Base-by-base conservation (phyloP, 2,113 vertebrate genomes). In the Proterorhinus semilunaris region DNA sequence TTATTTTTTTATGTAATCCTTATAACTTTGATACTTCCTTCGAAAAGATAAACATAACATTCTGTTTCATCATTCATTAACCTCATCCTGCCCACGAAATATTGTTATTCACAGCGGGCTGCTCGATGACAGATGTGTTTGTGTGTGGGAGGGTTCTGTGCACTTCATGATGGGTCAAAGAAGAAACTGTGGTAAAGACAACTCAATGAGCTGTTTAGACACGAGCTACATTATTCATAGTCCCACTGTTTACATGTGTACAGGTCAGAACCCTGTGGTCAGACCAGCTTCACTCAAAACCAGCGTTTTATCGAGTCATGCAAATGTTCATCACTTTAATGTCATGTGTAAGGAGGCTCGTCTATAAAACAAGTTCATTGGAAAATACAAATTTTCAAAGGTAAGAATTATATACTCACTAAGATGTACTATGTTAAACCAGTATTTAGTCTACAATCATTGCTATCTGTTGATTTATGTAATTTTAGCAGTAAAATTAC, bases 141-240 rank as follows among this genome's bases (percentile, higher is more conserved):
- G 51, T 55, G 16, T 16, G 12, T 9, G 27, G 62, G 45, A 17
- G 50, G 73, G 71, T 88, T 81, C 83, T 83, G 54, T 66, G n/a
- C 27, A 42, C 17, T 66, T 6, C 21, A 61, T 42, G 79, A 72
- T 7, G 36, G 82, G 68, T 76, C 61, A 66, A 15, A 54, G 47
- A 53, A 82, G 77, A 83, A 80, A 72, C 51, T 58, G 46, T 15
- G 48, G 63, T 65, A 78, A 71, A 67, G 66, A 62, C 53, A 67
- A 17, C 51, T 67, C 68, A 80, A 44, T 59, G 51, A 52, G 57
- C 57, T 65, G 75, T 44, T 0, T 21, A 50, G 54, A 47, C 69
- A 48, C 1, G 10, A 3, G 27, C 66, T 75, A 64, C 67, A 79
- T 87, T 77, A 80, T 87, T 79, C 70, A 84, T 75, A 9, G 8